Evolutionary conservation across 92 coral and sea anemone genomes (phyloP).

Genomic region (Palythoa grandis): DNA sequence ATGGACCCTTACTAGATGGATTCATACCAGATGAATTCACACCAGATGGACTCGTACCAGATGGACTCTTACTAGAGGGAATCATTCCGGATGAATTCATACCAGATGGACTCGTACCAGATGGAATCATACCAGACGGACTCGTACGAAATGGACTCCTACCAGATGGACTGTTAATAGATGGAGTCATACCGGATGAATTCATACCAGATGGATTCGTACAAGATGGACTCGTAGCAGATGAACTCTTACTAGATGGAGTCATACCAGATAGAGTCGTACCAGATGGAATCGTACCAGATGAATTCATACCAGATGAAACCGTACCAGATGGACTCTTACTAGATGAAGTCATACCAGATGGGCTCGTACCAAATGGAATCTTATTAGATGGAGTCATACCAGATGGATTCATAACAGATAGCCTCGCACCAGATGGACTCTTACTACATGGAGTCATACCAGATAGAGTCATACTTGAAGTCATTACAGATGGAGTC

Average conservation of each 20-base stretch:
- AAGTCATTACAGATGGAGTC: neutral
- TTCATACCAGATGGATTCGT: neutral
- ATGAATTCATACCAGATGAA: neutral
- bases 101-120: neutral
- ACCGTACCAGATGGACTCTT: no score
- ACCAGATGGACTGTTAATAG: neutral
- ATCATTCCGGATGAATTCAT: neutral
- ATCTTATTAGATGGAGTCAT: neutral
- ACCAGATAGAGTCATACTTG: neutral
- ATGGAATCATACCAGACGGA: neutral
- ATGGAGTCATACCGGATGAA: neutral
- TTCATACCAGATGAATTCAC: no score
- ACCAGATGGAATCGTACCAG: no score
- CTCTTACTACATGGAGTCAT: neutral
- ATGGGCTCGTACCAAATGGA: neutral
- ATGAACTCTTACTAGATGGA: no score
- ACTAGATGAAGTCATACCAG: neutral
- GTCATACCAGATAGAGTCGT: no score
- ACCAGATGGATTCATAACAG: neutral
- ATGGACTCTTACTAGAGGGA: no score
- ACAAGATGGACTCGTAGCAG: no score
- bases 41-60: no score
- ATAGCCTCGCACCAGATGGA: neutral
- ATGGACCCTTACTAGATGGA: no score
- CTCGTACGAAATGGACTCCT: neutral